Evolutionary conservation across 1,140 invertebrate species (phyloP), one percentile per base, ranked within the genome.

Genomic region (Pseudomyrmex dendroicus): DNA sequence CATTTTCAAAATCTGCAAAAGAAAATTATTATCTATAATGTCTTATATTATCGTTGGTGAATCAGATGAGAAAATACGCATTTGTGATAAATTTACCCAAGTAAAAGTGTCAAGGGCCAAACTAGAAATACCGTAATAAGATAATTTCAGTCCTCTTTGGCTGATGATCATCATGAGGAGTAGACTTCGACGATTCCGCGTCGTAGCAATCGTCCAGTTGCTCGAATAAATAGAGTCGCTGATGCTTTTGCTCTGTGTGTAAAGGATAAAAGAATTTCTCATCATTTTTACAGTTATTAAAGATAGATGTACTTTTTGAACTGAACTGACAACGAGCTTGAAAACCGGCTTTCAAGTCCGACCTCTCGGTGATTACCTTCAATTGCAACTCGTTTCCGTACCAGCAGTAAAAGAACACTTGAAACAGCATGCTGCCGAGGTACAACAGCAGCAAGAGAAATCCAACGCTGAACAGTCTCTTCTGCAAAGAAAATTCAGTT

Each of bases 321-420:
- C 25, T 2, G 25, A 25, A 25, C 22, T 22, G 22, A 22, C 22
- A 22, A 22, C 20, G 9, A 73, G 1, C 20, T 50, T 73, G 5
- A 52, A 52, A 22, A 46, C 15, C 1, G 52, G 0, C 5, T 35
- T 4, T 35, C 5, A 35, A 35, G 35, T 35, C 35, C 25, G 25
- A 25, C 2, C 25, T 25, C 2, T 25, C 3, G 25, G 25, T 35
- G 3, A 66, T 74, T 5, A 84, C 83, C 83, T 84, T 84, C 12
- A 84, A 54, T 20, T 54, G 63, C 15, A 84, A 15, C n/a, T 87
- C 86, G n/a, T 87, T 87, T 54, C 86, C 86, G 13, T 86, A 87
- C 84, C 84, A 87, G 44, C 86, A 87, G 12, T 84, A 87, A 13
- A 83, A 83, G 59, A 86, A 87, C 12, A 84, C 67, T 83, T 87